Evolutionary conservation across 2,888 invertebrate species (phyloP), one percentile per base, ranked within the genome.

Genomic region (Athrips mouffetella): DNA sequence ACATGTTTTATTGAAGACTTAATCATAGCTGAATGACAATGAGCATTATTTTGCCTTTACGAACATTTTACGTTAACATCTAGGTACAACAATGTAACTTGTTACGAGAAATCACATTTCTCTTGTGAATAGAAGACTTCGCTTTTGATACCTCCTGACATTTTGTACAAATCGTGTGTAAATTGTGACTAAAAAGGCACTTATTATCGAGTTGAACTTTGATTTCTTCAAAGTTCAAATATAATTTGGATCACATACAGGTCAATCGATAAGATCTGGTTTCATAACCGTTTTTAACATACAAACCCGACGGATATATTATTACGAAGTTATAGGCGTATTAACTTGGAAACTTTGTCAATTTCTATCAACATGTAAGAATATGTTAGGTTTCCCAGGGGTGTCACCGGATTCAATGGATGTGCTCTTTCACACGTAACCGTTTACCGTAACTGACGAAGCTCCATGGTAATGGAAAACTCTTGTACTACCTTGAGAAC

Each of bases 401-500:
- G 57, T 55, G 50, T 57, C 58, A 56, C 42, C 47, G 37, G 42
- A 30, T 44, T 55, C 45, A 54, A 55, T 61, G 55, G 47, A 53
- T 57, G 63, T 52, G 54, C 62, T 60, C 63, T 70, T 78, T 80
- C 76, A 71, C 76, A 76, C 70, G 73, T 62, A 59, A 62, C 65
- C 55, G 60, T 58, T 59, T 52, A 65, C 62, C 65, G 67, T 69
- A 61, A 73, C 67, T 27, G 10, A 5, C 11, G 35, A 25, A 54
- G 63, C 47, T 62, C 55, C 54, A 59, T 57, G 63, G 63, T 82
- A 83, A 85, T 85, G 84, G 82, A 77, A 78, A 78, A 80, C 69
- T 73, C 73, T 67, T 78, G 80, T 84, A 65, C 54, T 58, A 46
- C 39, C 48, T 35, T 47, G 50, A 20, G 46, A 50, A 47, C 40